These are phyloP conservation scores for Otolemur garnettii DNA, from an alignment of 2,113 vertebrate genomes.

Conservation along the genomic window DNA sequence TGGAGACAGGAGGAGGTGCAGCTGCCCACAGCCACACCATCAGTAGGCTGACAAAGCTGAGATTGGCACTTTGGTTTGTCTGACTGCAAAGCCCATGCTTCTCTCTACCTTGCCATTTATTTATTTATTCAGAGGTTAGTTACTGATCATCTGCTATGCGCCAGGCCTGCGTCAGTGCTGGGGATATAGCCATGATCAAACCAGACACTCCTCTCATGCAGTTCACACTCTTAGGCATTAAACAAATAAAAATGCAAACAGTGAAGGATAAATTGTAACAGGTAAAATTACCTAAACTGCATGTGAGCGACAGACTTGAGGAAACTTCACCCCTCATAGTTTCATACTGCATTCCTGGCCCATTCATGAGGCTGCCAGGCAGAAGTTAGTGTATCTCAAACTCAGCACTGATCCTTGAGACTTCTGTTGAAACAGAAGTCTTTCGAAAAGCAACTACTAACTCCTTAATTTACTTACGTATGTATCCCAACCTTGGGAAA, in stretches of 20 bases:
- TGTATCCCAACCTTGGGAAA: background rate
- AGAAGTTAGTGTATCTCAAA: background rate
- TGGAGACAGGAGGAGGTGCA: background rate
- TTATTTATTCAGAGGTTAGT: background rate
- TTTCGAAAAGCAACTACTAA: conserved; percentile 47
- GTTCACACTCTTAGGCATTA: background rate
- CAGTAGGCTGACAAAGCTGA: background rate
- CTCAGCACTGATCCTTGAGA: background rate
- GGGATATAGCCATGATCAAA: background rate
- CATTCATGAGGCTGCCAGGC: background rate
- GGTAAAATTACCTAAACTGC: background rate
- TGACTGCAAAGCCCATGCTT: background rate
- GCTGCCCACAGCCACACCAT: background rate
- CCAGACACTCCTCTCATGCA: background rate
- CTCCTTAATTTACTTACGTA: background rate
- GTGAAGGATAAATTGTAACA: background rate
- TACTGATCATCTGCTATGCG: background rate
- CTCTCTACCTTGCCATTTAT: background rate
- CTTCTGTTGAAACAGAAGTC: background rate
- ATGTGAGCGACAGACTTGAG: background rate
- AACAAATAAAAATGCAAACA: background rate
- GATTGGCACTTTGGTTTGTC: background rate
- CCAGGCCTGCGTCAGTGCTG: background rate
- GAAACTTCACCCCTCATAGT: background rate
- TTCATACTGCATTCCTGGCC: background rate